Evolutionary conservation across 1,140 invertebrate genomes (phyloP).

Genomic region (Chelonus insularis): DNA sequence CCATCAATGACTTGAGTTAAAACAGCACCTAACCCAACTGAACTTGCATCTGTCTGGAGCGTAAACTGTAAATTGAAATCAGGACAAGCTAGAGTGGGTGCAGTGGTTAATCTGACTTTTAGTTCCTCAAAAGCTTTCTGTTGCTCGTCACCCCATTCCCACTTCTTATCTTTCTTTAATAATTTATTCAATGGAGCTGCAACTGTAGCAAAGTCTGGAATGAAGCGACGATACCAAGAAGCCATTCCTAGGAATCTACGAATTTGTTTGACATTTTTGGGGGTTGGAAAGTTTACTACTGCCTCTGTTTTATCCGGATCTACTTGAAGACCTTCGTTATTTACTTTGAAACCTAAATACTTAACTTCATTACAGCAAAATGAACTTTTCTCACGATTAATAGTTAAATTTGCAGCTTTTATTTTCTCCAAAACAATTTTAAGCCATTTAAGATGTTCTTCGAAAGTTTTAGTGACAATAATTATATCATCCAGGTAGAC

Average conservation of each 20-base stretch:
- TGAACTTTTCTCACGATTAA: conserved; percentile 4
- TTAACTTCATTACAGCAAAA: neutral
- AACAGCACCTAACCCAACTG: neutral
- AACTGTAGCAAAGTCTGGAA: conserved; percentile 40
- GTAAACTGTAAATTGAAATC: conserved; percentile 17
- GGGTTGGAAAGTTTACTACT: conserved; percentile 38
- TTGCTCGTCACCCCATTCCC: conserved; percentile 33
- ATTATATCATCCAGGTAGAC: conserved; percentile 16
- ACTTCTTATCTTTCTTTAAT: conserved; percentile 40
- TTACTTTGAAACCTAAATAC: neutral
- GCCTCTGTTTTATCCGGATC: conserved; percentile 35
- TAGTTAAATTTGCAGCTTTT: neutral
- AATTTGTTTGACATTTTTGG: conserved; percentile 46
- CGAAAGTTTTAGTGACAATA: neutral
- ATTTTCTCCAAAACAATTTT: neutral
- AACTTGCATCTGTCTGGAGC: conserved; percentile 8
- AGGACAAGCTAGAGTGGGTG: neutral
- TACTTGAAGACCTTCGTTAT: neutral
- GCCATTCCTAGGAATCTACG: conserved; percentile 55
- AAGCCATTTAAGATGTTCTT: conserved; percentile 9
- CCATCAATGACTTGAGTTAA: neutral
- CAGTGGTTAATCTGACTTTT: neutral
- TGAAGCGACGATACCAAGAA: conserved; percentile 48
- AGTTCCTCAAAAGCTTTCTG: conserved; percentile 26
- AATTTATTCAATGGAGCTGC: conserved; percentile 41